Evolutionary conservation across 2,113 vertebrate genomes (phyloP), one percentile per base, ranked within the genome.

Genomic region (Drymodes brunneopygia): DNA sequence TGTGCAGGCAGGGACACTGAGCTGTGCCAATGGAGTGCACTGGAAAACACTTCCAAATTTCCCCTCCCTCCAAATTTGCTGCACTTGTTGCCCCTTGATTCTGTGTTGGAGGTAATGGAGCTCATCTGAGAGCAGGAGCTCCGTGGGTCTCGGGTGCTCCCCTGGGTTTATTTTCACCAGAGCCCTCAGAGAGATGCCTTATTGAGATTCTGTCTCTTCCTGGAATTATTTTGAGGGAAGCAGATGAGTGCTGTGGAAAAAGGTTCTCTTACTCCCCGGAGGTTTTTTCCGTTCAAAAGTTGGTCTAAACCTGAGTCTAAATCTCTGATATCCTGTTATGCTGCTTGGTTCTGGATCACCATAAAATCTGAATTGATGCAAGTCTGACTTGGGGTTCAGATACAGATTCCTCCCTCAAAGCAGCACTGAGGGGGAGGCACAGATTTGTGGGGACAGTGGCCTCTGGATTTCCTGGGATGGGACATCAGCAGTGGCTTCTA

Each of bases 151-250:
- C 5, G 2, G 16, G 27, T 48, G 62, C 64, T 91, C 84, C 89
- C 72, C 28, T 14, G 88, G 18, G 74, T 24, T 0, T 10, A 0
- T 87, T 81, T 48, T 25, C 50, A n/a, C 57, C 40, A 64, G 28
- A 72, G 74, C 56, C 81, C 62, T 73, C 17, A 0, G 64, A 92
- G 81, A 64, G 48, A 58, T 77, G 45, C 74, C 71, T 88, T 21
- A 61, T 67, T 92, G 92, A 93, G 81, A 92, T 89, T 69, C 81
- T 77, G 65, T 45, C 78, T 90, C 73, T 82, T 75, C 53, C 38
- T 45, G 48, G 51, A 38, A 74, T 91, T 70, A 45, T 65, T 78
- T 36, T 1, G 15, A 45, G 85, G 58, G 93, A 71, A 53, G 87
- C 82, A 93, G 67, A 71, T 56, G 86, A 88, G 48, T 40, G 44